Percentiles rank a stretch among this genome's conserved stretches.
phyloP scores from a whole-genome alignment of 2,797 vertebrate species.

The Hippopotamyrus pictus region DNA sequence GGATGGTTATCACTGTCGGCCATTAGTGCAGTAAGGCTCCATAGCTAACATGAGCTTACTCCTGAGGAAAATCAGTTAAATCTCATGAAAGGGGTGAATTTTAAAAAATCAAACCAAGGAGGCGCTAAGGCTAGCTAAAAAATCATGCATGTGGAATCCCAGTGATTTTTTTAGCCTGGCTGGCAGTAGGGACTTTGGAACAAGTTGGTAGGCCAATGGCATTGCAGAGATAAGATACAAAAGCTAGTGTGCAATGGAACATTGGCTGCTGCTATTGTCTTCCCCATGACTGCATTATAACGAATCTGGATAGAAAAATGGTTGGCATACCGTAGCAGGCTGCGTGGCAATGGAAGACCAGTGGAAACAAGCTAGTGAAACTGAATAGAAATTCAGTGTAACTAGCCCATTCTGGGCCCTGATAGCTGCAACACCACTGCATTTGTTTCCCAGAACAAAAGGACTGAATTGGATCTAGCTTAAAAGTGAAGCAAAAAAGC shows the following conservation, averaged over 20 bases:
- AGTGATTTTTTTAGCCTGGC: slow-evolving; percentile 35
- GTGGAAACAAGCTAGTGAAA: slow-evolving; percentile 43
- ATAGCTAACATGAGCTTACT: slow-evolving; percentile 43
- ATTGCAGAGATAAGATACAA: slow-evolving; percentile 55
- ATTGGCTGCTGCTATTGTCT: slow-evolving; percentile 56
- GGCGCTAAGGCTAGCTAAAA: slow-evolving; percentile 43
- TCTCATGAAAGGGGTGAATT: slow-evolving; percentile 35
- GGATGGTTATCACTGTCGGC: slow-evolving; percentile 50
- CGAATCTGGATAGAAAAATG: slow-evolving; percentile 59
- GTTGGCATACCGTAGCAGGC: slow-evolving; percentile 59
- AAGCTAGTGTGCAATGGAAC: slow-evolving; percentile 45
- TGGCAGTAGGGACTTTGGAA: slow-evolving; percentile 42
- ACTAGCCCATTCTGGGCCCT: slow-evolving; percentile 67
- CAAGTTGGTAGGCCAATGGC: slow-evolving; percentile 48
- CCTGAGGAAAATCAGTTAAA: slow-evolving; percentile 42
- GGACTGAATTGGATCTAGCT: slow-evolving; percentile 69
- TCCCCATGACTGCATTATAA: slow-evolving; percentile 57
- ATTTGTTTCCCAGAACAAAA: slow-evolving; percentile 72
- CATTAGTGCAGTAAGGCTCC: slow-evolving; percentile 45
- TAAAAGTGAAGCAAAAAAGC: slow-evolving; percentile 75
- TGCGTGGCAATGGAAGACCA: slow-evolving; percentile 38
- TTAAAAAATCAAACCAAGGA: slow-evolving; percentile 37
- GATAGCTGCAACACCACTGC: slow-evolving; percentile 65
- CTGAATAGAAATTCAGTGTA: slow-evolving; percentile 63
- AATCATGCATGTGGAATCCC: slow-evolving; percentile 26